A percentile compares a stretch with the other conserved stretches of the same genome.
Conservation (phyloP, 2,797 vertebrate genomes). For the Anabacerthia variegaticeps region DNA sequence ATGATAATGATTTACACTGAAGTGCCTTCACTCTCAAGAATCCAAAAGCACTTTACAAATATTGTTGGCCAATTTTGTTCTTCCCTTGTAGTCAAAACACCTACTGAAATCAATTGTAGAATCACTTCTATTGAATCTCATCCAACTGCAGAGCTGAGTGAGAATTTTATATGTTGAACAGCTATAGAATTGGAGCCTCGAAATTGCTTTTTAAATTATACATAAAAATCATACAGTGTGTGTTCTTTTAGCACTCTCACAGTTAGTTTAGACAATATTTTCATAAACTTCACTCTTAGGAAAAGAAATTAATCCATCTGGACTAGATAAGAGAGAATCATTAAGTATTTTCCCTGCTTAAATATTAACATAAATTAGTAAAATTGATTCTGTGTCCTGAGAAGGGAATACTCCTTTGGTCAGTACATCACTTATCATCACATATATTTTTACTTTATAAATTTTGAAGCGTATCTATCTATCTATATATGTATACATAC, state of each 20-base stretch:
- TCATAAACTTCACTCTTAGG: slow-evolving; percentile 26
- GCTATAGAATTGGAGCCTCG: slow-evolving; percentile 26
- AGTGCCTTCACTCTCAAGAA: background rate
- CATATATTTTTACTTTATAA: background rate
- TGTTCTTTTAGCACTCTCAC: slow-evolving; percentile 32
- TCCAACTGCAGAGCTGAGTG: slow-evolving; percentile 48
- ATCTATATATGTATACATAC: background rate
- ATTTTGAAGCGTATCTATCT: background rate
- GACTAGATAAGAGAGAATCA: slow-evolving; percentile 8
- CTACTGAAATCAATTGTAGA: slow-evolving; percentile 49
- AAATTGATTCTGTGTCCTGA: slow-evolving; percentile 2
- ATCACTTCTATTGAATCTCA: slow-evolving; percentile 37
- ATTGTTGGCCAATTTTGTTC: slow-evolving; percentile 34
- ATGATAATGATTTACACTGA: background rate
- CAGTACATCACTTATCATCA: background rate
- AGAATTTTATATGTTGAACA: slow-evolving; percentile 53
- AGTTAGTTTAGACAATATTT: slow-evolving; percentile 56
- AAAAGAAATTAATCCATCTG: slow-evolving; percentile 51
- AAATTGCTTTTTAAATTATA: slow-evolving; percentile 64
- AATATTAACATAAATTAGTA: slow-evolving; percentile 55
- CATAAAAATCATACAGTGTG: slow-evolving; percentile 25
- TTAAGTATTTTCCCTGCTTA: slow-evolving; percentile 29
- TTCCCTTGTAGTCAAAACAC: slow-evolving; percentile 45
- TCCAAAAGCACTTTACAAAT: slow-evolving; percentile 27
- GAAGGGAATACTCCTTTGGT: background rate